Percentiles rank a stretch among this genome's conserved stretches.
Evolutionary conservation across 2,113 vertebrate genomes (phyloP).

Genomic region (Thinocorus orbignyianus): DNA sequence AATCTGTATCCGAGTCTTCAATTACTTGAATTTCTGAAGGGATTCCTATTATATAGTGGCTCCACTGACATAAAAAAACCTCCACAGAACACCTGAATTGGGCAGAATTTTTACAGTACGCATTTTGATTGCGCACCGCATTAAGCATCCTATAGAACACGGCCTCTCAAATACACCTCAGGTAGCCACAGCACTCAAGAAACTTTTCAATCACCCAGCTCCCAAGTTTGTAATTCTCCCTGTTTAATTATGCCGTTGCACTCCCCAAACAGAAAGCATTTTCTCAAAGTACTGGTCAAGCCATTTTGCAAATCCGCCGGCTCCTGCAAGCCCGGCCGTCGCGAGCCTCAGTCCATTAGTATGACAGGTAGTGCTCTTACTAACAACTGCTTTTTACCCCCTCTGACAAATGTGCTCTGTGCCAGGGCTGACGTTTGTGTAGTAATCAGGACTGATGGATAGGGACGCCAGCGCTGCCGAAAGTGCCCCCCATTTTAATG

Average conservation of each 20-base stretch:
- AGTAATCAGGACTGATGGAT: slow-evolving; percentile 92
- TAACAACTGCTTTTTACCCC: slow-evolving; percentile 86
- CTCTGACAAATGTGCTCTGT: slow-evolving; percentile 82
- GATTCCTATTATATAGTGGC: background rate
- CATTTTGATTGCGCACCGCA: background rate
- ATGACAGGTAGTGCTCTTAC: slow-evolving; percentile 80
- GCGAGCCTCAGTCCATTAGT: slow-evolving; percentile 74
- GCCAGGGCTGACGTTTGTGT: slow-evolving; percentile 81
- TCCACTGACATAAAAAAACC: background rate
- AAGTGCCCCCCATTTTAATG: slow-evolving; percentile 85
- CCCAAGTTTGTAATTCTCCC: background rate
- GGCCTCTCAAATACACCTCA: background rate
- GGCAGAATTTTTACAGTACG: background rate
- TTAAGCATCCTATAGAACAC: background rate
- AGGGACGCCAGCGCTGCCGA: slow-evolving; percentile 78
- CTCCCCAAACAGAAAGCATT: background rate
- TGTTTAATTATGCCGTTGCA: background rate
- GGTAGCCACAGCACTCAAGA: background rate
- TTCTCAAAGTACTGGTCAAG: slow-evolving; percentile 29
- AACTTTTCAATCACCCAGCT: background rate
- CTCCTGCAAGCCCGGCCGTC: slow-evolving; percentile 54
- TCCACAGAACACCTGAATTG: background rate
- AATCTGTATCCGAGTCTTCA: background rate
- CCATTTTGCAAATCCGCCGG: slow-evolving; percentile 52
- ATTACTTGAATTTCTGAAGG: background rate